Conservation (phyloP, 30 jellyfish, hydroid and myxozoan genomes). For the Catostylus mosaicus region DNA sequence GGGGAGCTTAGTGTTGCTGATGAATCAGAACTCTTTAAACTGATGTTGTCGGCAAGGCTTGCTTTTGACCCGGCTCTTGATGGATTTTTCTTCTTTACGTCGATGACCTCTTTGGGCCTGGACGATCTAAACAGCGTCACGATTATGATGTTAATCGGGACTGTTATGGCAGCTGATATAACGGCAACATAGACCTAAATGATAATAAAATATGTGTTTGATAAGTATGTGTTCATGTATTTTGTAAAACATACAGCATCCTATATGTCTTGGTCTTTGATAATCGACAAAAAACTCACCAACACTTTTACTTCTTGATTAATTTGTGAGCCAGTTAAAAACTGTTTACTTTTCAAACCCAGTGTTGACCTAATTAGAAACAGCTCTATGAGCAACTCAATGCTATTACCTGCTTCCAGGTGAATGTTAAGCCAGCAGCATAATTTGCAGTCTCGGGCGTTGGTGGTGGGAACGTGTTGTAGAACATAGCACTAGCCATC, state of each 20-base stretch:
- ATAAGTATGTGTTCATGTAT: too few relatives aligned
- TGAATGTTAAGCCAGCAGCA: conserved; percentile 78
- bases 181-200: conserved; percentile 83
- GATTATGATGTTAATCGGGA: conserved; percentile 84
- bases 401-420: conserved; percentile 91
- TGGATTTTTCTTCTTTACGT: conserved; percentile 9
- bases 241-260: too few relatives aligned
- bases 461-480: conserved; percentile 67
- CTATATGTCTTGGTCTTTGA: too few relatives aligned
- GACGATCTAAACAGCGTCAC: conserved; percentile 85
- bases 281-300: too few relatives aligned
- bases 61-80: conserved; percentile 66
- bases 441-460: conserved; percentile 89
- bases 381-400: neutral
- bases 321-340: too few relatives aligned
- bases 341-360: too few relatives aligned
- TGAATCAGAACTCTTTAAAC: conserved; percentile 55
- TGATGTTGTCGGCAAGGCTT: conserved; percentile 57
- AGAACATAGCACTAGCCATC: conserved; percentile 95
- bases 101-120: conserved; percentile 52
- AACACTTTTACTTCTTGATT: too few relatives aligned
- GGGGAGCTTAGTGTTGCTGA: conserved; percentile 38
- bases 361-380: too few relatives aligned
- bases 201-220: too few relatives aligned
- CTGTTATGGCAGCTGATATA: conserved; percentile 77